Base-by-base conservation (phyloP, 2,888 invertebrate genomes). In the Trissolcus brochymenae region DNA sequence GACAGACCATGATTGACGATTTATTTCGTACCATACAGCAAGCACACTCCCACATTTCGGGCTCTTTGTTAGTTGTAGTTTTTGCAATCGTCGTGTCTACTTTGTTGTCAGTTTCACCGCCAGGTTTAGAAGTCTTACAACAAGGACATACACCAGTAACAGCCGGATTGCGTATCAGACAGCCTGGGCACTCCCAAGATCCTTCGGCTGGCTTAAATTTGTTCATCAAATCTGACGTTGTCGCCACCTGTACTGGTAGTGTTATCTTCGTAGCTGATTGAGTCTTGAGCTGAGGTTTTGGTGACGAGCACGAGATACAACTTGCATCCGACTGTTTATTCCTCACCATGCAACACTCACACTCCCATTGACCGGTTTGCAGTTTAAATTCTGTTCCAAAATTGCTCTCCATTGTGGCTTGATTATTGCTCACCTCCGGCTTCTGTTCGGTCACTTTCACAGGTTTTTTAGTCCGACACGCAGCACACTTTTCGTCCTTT, bases 171-270 rank as follows among this genome's bases (percentile, higher is more conserved):
- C 91, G 89, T 13, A 94, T 88, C 87, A 92, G 90, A 84, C 94
- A 94, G 17, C 89, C 89, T 0, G 90, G 88, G 86, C 95, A 95
- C 81, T 93, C 92, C 94, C 94, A 94, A 17, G 91, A 91, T 56
- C 91, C 91, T 19, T 88, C 83, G 0, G 90, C 86, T 1, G 90
- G 90, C 82, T 92, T 93, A 53, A 85, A 80, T 53, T 82, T 80
- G 13, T 59, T 79, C 60, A 61, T 54, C 6, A 79, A 25, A 9
- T 60, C 46, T 13, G 67, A 57, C 0, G 51, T 9, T 0, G 19
- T 4, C n/a, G 21, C 17, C 7, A 35, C 35, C 2, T 35, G 35
- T 35, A 11, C 11, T 11, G 35, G 35, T 11, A 11, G 9, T 35
- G 1, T 35, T 11, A 35, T 6, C 7, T 9, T 35, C 7, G 35